Conservation (phyloP, 2,888 invertebrate species). For the Epistrophe eligans region DNA sequence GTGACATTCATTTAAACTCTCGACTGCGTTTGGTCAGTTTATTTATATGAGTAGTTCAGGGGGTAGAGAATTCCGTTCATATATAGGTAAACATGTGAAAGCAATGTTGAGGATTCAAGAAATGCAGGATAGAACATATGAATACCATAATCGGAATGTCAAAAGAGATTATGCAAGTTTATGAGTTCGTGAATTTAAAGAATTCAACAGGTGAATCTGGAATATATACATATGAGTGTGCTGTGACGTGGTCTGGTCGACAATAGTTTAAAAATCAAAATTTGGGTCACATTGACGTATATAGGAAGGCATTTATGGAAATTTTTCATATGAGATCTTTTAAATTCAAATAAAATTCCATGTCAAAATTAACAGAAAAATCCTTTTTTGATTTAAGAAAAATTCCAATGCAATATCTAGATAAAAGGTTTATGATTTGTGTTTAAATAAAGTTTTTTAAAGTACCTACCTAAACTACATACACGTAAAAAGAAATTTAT, state of each 20-base stretch:
- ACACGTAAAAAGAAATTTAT: no score
- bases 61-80: background rate
- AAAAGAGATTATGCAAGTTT: background rate
- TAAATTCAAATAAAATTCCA: no score
- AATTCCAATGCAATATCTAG: no score
- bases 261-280: no score
- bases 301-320: no score
- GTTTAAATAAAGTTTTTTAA: no score
- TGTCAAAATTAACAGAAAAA: no score
- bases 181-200: background rate
- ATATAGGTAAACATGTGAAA: background rate
- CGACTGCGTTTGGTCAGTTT: slow-evolving; percentile 7
- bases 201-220: background rate
- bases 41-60: background rate
- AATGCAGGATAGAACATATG: background rate
- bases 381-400: no score
- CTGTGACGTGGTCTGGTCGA: background rate
- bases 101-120: slow-evolving; percentile 3
- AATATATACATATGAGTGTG: background rate
- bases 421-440: no score
- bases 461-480: no score
- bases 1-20: slow-evolving; percentile 14
- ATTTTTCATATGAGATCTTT: no score
- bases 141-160: background rate
- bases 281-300: no score